Base-by-base conservation (phyloP, 2,797 vertebrate genomes). In the Vipera latastei region DNA sequence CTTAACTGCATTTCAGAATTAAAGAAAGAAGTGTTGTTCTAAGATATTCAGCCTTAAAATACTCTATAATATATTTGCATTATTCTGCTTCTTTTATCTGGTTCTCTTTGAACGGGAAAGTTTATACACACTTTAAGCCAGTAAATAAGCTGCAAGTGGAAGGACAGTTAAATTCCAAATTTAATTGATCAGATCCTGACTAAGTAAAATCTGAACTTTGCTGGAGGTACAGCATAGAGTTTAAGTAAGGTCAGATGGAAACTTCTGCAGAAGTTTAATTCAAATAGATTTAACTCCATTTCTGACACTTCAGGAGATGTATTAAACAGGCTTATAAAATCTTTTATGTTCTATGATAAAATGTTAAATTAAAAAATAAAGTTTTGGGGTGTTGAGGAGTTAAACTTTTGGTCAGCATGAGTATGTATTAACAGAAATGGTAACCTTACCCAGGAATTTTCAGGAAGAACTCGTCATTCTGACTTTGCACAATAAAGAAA, bases 1-100 rank as follows among this genome's bases (percentile, higher is more conserved):
- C 89, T 73, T 59, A 44, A 86, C 85, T 86, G 13, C 11, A 78
- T 57, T 38, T 90, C 44, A 9, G 7, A 86, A 91, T 44, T 55
- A 92, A 59, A 94, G 44, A 56, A 18, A 90, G 53, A 89, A 85
- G 78, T 78, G n/a, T 90, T 89, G 63, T 25, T 53, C 78, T 55
- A 86, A 91, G 59, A 59, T 51, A 53, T 92, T 69, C 59, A 89
- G 78, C 26, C 25, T 61, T 69, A 73, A 57, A 83, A 57, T 53
- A 63, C 26, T 83, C 59, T 60, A 93, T 78, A 91, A 91, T 44
- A 53, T 32, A 60, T 4, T 22, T 85, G 57, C n/a, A 63, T 44
- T 44, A 93, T 89, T 65, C 91, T 92, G 86, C 55, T 91, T 92
- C 59, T 6, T 1, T 51, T 88, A 56, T 2, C 89, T 22, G 53